phyloP scores from a whole-genome alignment of 2,113 vertebrate genomes.

The Eretmochelys imbricata region DNA sequence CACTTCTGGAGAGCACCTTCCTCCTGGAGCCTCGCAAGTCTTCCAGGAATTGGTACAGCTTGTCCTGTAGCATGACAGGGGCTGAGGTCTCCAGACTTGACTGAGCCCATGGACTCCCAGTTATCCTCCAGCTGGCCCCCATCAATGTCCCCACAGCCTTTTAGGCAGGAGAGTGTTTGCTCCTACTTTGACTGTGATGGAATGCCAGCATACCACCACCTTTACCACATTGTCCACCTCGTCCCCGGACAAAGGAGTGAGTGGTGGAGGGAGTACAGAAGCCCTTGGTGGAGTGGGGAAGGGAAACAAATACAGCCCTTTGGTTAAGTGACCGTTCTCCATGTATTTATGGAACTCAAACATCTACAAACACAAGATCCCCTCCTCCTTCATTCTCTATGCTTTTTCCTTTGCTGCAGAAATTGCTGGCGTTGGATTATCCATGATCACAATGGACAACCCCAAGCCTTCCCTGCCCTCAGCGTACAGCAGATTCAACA shows the following conservation, averaged over 20 bases:
- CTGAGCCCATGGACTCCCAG: background rate
- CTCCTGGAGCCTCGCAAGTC: background rate
- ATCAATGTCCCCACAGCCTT: background rate
- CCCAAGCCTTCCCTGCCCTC: background rate
- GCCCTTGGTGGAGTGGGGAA: background rate
- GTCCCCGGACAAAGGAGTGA: background rate
- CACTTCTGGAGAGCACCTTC: too few species aligned
- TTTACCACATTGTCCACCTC: background rate
- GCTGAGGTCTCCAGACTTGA: background rate
- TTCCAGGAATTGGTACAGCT: background rate
- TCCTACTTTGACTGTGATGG: background rate
- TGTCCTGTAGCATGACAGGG: background rate
- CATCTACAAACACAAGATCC: background rate
- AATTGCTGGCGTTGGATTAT: fast-evolving
- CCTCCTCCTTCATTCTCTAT: background rate
- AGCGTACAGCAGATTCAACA: background rate
- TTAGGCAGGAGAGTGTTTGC: background rate
- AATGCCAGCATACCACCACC: background rate
- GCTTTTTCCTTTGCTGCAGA: fast-evolving
- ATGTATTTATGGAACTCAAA: background rate
- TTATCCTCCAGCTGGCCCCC: background rate
- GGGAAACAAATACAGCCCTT: background rate
- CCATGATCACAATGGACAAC: background rate
- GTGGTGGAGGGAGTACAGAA: too few species aligned
- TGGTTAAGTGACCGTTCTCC: background rate